Base-by-base conservation (phyloP, 1,140 invertebrate genomes). In the Ceratina calcarata region DNA sequence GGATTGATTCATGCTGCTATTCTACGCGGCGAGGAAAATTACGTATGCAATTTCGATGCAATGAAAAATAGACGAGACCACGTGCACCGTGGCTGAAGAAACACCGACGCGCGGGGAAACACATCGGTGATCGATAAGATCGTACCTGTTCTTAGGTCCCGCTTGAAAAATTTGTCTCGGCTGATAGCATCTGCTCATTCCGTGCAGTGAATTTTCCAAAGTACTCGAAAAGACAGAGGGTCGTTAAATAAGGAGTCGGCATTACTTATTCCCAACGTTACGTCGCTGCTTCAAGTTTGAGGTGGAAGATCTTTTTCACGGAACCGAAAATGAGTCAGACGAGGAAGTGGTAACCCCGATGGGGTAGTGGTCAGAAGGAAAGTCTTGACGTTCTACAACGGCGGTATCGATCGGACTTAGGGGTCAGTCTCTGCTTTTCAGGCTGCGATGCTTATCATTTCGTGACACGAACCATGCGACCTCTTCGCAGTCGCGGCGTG, bases 341-440 rank as follows among this genome's bases (percentile, higher is more conserved):
- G 37, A 70, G 66, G 65, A 82, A 82, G 74, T 78, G 71, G 79
- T 20, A 69, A 55, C 70, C 27, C 60, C 57, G 78, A 64, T 60
- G 37, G 27, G 27, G 69, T 80, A 74, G 65, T 37, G 61, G 78
- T 60, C 66, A 64, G 58, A 16, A 69, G 66, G 76, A 78, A 80
- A 78, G 81, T 83, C 84, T 80, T 83, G 84, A 62, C 81, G 74
- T 78, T 79, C 78, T 83, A 81, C 83, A 65, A 27, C 71, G n/a
- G 77, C 49, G 58, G 86, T 87, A 86, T 87, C 85, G 85, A 86
- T 86, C 84, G 84, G 64, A 69, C 69, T 82, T 58, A 78, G 71
- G 84, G 85, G 85, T 86, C 85, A 86, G 81, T 86, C 82, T 87
- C 85, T 83, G 82, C 84, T 87, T 87, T 87, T 86, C 85, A 84